Base-by-base conservation (phyloP, 2,113 vertebrate genomes). In the Chionomys nivalis region DNA sequence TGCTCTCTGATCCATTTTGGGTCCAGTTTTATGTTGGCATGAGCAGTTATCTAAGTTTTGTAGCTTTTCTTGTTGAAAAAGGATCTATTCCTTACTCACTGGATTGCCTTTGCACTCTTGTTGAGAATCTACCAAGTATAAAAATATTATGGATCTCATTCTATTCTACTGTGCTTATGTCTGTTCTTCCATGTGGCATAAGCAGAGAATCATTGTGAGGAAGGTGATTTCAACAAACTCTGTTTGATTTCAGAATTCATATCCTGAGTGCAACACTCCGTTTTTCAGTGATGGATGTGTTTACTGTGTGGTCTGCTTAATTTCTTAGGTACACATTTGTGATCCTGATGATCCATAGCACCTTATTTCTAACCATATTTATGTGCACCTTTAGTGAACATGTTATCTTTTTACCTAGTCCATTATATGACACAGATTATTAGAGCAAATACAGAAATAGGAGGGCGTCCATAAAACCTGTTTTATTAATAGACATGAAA, bases 311-410 rank as follows among this genome's bases (percentile, higher is more conserved):
- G 2, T 28, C 9, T 92, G 79, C 24, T 87, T 93, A 49, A 33
- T 76, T 92, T 87, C 87, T 87, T 42, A 93, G 24, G 24, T 5
- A 93, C 10, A 52, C 61, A 5, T 77, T 58, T 94, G 78, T 87
- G 85, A 90, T 39, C 42, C 65, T 31, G 17, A n/a, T 79, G 9
- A 91, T 4, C 7, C 21, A 91, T 65, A 39, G 65, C 33, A 44
- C 31, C 36, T 93, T 95, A 28, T 83, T 96, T 91, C 31, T 31
- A 73, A 87, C 23, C 70, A 39, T 28, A 66, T 77, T 88, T 85
- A 81, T n/a, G 42, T n/a, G 79, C 2, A 61, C 78, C 79, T 89
- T 21, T 92, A 83, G 89, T 94, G 81, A 85, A 21, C 12, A 66
- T 82, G 10, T 0, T 75, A 85, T 73, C 55, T 77, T 83, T 66